Evolutionary conservation across 1,140 invertebrate genomes (phyloP), one percentile per base, ranked within the genome.

Genomic region (Dendroctonus ponderosae): DNA sequence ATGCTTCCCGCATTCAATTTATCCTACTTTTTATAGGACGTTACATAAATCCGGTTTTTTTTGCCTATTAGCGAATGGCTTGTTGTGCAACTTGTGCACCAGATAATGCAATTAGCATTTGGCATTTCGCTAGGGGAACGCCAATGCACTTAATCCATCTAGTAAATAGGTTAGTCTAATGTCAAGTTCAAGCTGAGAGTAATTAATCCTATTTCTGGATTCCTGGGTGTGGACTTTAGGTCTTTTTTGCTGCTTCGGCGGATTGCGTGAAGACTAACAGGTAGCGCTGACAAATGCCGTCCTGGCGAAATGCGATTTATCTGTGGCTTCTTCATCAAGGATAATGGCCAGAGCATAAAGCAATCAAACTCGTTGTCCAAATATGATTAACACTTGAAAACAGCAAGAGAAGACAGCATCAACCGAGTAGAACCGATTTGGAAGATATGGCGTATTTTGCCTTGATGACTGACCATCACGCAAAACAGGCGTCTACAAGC

Each of bases 101-200:
- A 26, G 26, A 26, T 26, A 26, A 26, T 26, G 26, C 26, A 26
- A 26, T 26, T 26, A 26, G 26, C 26, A 26, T 26, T 26, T 26
- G 26, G 26, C 26, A 26, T 26, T 26, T 26, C 26, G 26, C 26
- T 26, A 26, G 26, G 26, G 26, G 26, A 26, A 26, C 26, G 26
- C 26, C 26, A 26, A 26, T 26, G 26, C 26, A 26, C 26, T 26
- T 52, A 7, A 41, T 57, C 26, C n/a, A n/a, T 11, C 43, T 39
- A 11, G 40, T 14, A 57, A 57, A 41, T 57, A 57, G 54, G 54
- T 57, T 42, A 42, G 38, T n/a, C 38, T 41, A 57, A 57, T 57
- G 54, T 57, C 54, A 57, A 57, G 54, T 57, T 41, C 54, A 57
- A 57, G 54, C 9, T 42, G 8, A 57, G 43, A 41, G 43, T 42